Percentiles rank a stretch among this genome's conserved stretches.
These are phyloP conservation scores for Apamea epomidion DNA, from an alignment of 2,888 invertebrate species.

Conservation along the genomic window DNA sequence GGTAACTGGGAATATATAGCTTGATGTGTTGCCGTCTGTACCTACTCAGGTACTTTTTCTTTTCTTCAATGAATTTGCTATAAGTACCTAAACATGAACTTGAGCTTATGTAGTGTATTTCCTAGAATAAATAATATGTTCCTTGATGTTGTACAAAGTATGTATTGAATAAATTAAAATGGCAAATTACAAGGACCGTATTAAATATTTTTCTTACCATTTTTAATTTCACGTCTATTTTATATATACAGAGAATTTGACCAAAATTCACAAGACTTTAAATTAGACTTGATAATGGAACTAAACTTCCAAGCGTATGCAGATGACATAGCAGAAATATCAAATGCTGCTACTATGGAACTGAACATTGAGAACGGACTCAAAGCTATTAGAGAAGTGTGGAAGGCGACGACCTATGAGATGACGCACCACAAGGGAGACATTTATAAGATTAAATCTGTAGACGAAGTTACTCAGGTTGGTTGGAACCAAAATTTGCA, in stretches of 20 bases:
- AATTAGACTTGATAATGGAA: conserved; percentile 94
- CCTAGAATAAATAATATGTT: too few species aligned
- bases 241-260: conserved; percentile 92
- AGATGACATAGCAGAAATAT: conserved; percentile 96
- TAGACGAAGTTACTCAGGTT: conserved; percentile 94
- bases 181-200: neutral
- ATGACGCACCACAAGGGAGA: conserved; percentile 93
- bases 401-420: conserved; percentile 93
- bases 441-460: conserved; percentile 93
- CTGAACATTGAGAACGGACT: conserved; percentile 95
- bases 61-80: neutral
- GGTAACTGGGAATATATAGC: too few species aligned
- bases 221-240: neutral
- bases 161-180: conserved; percentile 5
- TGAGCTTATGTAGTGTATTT: neutral
- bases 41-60: neutral
- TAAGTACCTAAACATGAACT: too few species aligned
- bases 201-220: neutral
- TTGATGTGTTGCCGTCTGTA: too few species aligned
- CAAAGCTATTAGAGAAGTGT: conserved; percentile 92
- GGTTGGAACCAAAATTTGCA: neutral
- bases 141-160: neutral
- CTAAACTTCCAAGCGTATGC: conserved; percentile 95
- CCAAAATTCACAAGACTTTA: conserved; percentile 94
- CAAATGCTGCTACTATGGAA: conserved; percentile 97